Evolutionary conservation across 2,888 invertebrate genomes (phyloP).

Genomic region (Hesperia comma): DNA sequence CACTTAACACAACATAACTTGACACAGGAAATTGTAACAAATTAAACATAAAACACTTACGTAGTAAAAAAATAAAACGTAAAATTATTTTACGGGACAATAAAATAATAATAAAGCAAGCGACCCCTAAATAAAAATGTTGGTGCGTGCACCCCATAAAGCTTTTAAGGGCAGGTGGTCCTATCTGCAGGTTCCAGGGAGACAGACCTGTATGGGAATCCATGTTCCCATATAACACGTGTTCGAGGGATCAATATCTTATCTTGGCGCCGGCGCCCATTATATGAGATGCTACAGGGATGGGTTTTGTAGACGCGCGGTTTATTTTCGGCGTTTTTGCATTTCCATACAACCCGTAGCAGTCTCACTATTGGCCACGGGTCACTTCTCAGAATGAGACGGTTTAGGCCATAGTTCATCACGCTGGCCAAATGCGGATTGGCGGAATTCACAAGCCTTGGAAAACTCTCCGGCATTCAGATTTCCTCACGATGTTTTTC

Average conservation of each 20-base stretch:
- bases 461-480: no score
- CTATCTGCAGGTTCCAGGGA: constrained; percentile 66
- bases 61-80: neutral
- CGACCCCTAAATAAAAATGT: constrained; percentile 1
- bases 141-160: constrained; percentile 55
- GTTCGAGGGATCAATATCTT: constrained; percentile 70
- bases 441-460: no score
- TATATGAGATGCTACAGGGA: constrained; percentile 52
- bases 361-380: no score
- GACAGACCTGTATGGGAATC: constrained; percentile 34
- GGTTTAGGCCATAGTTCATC: no score
- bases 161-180: constrained; percentile 75
- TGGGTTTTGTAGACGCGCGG: constrained; percentile 54
- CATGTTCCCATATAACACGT: constrained; percentile 62
- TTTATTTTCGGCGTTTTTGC: neutral
- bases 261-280: constrained; percentile 76
- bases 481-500: no score
- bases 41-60: neutral
- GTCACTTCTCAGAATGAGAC: no score
- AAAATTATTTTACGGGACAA: constrained; percentile 9
- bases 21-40: no score
- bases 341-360: no score
- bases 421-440: no score
- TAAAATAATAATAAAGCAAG: neutral
- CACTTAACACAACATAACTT: no score